Conservation (phyloP, 2,113 vertebrate genomes). For the Nyctibius bracteatus region DNA sequence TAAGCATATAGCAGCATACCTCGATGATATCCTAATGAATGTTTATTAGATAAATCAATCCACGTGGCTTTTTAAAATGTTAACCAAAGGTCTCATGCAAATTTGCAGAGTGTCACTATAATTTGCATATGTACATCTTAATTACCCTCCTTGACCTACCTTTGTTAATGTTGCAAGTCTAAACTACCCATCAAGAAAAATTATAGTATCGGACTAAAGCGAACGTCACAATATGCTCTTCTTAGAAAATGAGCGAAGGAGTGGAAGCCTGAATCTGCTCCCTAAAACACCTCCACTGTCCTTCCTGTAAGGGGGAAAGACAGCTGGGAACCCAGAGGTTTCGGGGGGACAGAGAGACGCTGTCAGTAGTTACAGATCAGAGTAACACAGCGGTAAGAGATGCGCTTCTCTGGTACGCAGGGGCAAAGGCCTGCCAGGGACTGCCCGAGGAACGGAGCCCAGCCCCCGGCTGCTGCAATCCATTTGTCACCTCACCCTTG, state of each 20-base stretch:
- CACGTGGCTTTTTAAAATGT: background rate
- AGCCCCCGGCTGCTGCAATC: background rate
- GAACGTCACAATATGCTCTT: background rate
- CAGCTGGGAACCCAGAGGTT: background rate
- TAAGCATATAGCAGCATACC: background rate
- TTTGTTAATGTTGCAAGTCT: background rate
- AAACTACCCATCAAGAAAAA: background rate
- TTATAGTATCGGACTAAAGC: background rate
- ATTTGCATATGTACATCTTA: background rate
- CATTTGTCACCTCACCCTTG: background rate
- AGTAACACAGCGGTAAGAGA: background rate
- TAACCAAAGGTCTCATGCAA: background rate
- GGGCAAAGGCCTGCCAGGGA: background rate
- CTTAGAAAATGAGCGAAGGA: background rate
- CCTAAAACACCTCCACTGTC: accelerated
- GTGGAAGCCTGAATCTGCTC: background rate
- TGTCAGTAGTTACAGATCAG: accelerated
- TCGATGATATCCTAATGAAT: background rate
- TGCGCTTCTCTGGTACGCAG: accelerated
- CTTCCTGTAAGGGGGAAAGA: background rate
- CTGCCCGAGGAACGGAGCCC: background rate
- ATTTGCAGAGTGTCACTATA: background rate
- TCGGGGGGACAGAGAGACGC: background rate
- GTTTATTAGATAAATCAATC: background rate
- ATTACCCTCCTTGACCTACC: background rate